Base-by-base conservation (phyloP, 1,140 invertebrate genomes). In the Drosophila sproati region DNA sequence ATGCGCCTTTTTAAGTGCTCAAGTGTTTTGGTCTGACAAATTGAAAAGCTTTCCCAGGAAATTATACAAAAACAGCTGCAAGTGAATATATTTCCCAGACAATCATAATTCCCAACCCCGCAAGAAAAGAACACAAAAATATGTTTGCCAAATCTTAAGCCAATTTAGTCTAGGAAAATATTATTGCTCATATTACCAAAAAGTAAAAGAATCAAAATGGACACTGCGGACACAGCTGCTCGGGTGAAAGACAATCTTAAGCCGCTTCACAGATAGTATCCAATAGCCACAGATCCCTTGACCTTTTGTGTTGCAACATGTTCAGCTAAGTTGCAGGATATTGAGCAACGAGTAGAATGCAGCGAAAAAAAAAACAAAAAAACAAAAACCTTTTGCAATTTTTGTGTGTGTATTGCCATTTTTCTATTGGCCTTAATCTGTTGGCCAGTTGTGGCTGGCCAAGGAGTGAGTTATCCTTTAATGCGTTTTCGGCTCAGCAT, bases 1-100 rank as follows among this genome's bases (percentile, higher is more conserved):
- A 85, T 88, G 85, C 80, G 85, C 86, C 83, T 88, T 85, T 75
- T 88, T 88, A 89, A 89, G 86, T 81, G 85, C 85, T 88, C 85
- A 88, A 88, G 85, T 88, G 78, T 78, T 80, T 83, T 70, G 63
- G 67, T 37, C 39, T 31, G 39, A 20, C 41, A 37, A 34, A n/a
- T 56, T 48, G 37, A 50, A 78, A 80, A 88, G 85, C 85, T 88
- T 88, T 88, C 85, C 85, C 85, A 88, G 85, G 85, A 89, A 89
- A 88, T 86, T 85, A 80, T 48, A 70, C 64, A 54, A 75, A 77
- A 59, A 61, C 80, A 83, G 81, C 81, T 80, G 80, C 81, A 83
- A 85, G 81, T 82, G 80, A 78, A 64, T 59, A 54, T 75, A 73
- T 32, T 78, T 78, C 37, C 62, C 47, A 73, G 62, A 54, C 54